Evolutionary conservation across 2,113 vertebrate species (phyloP).

Genomic region (Felis chaus): DNA sequence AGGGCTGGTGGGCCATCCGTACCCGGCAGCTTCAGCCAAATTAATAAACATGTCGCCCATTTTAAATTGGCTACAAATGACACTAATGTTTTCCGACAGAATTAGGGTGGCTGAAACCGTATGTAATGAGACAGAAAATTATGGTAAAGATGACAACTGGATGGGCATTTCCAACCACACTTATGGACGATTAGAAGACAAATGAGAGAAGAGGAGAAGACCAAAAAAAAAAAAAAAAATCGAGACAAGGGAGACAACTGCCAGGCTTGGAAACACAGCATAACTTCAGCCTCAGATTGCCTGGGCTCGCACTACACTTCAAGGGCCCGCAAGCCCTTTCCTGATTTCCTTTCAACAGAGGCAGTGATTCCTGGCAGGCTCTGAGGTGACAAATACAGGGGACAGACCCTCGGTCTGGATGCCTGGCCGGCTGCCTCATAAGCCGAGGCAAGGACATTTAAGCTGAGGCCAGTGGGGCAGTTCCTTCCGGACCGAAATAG

Average conservation of each 20-base stretch:
- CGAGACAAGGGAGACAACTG: background rate
- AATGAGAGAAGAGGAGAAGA: conserved; percentile 29
- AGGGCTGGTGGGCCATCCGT: conserved; percentile 50
- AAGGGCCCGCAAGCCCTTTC: background rate
- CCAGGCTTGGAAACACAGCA: background rate
- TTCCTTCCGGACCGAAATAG: background rate
- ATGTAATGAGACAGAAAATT: conserved; percentile 91
- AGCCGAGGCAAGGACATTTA: background rate
- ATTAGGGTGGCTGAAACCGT: conserved; percentile 89
- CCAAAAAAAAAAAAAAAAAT: background rate
- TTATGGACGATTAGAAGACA: conserved; percentile 70
- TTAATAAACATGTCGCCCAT: conserved; percentile 83
- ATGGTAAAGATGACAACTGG: conserved; percentile 83
- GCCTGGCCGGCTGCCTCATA: background rate
- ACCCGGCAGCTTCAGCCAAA: conserved; percentile 77
- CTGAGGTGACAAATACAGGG: background rate
- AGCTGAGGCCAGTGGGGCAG: background rate
- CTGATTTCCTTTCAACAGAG: background rate
- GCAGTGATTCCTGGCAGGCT: background rate
- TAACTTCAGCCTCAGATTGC: background rate
- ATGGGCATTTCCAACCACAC: conserved; percentile 72
- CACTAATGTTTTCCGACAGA: conserved; percentile 90
- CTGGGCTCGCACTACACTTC: background rate
- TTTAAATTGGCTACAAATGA: conserved; percentile 85
- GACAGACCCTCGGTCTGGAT: background rate